Base-by-base conservation (phyloP, 1,140 invertebrate species). In the Chironomus striatipennis region DNA sequence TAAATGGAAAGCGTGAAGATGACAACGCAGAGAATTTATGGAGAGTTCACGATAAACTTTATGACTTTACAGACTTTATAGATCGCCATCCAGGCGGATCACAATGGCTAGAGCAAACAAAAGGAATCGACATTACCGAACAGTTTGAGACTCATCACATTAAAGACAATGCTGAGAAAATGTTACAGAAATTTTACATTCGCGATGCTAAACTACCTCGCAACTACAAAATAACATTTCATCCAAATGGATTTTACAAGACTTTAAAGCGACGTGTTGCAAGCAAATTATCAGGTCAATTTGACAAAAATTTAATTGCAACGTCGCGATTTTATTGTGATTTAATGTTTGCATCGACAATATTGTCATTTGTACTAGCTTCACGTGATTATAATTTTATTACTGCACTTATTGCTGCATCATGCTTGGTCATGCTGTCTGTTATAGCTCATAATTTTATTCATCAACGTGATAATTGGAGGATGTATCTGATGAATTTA, bases 401-500 rank as follows among this genome's bases (percentile, higher is more conserved):
- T 12, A 57, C 47, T 57, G 80, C 83, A n/a, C 43, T 84, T 7
- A n/a, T 87, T 20, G 78, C 85, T 74, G 89, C 87, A 1, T 74
- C 88, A 5, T 80, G 85, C 20, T 79, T 94, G 0, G 81, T 83
- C 24, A 86, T 88, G 79, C 83, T 86, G 0, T 81, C 84, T 12
- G 85, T 90, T 42, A 85, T 83, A 20, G 87, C 88, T 0, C 93
- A 96, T 79, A 96, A 95, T 81, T 96, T 91, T 79, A 89, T 94
- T 73, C 93, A 96, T 79, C 86, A 89, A 77, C 86, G 85, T 20
- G 89, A 95, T 78, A 93, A 87, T 79, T 93, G 91, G 85, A 86
- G 93, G 70, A 93, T 93, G 89, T 93, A 91, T 78, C 87, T 91
- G 57, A 92, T 91, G 75, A 90, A 94, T 78, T 80, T 95, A 12